Evolutionary conservation across 2,113 vertebrate genomes (phyloP).

Genomic region (Colossoma macropomum): DNA sequence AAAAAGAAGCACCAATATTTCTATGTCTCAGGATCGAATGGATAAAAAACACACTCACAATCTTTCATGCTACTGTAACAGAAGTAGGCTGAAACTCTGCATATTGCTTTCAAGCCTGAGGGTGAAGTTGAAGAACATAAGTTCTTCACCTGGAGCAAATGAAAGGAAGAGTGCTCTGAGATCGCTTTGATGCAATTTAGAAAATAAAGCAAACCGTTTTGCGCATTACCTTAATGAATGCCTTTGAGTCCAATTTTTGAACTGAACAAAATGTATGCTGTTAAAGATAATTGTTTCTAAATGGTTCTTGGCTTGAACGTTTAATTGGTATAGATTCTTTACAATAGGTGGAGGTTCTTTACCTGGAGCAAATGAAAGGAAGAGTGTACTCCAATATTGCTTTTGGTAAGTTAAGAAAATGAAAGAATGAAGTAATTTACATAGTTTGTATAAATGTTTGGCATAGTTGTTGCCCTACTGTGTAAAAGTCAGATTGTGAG

Average conservation of each 20-base stretch:
- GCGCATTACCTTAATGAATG: neutral
- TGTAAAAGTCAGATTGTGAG: too few species aligned
- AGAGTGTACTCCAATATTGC: too few species aligned
- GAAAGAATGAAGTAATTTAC: too few species aligned
- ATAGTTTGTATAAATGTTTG: too few species aligned
- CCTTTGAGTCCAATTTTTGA: neutral
- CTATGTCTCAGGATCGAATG: neutral
- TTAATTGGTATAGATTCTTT: too few species aligned
- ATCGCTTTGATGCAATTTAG: neutral
- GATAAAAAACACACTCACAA: slow-evolving; percentile 12
- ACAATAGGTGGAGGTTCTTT: too few species aligned
- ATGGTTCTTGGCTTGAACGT: too few species aligned
- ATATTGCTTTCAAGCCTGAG: neutral
- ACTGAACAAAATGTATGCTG: too few species aligned
- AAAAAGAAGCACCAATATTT: slow-evolving; percentile 54
- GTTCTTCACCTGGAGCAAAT: neutral
- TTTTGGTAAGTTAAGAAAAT: too few species aligned
- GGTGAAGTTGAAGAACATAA: neutral
- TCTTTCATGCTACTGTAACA: neutral
- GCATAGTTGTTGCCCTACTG: too few species aligned
- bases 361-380: too few species aligned
- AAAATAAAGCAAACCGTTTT: neutral
- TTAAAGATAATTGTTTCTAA: too few species aligned
- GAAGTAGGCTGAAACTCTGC: slow-evolving; percentile 3
- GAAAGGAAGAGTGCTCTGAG: neutral